These are phyloP conservation scores for Pristionchus japonicus DNA, from an alignment of 2,888 invertebrate species.

Conservation along the genomic window DNA sequence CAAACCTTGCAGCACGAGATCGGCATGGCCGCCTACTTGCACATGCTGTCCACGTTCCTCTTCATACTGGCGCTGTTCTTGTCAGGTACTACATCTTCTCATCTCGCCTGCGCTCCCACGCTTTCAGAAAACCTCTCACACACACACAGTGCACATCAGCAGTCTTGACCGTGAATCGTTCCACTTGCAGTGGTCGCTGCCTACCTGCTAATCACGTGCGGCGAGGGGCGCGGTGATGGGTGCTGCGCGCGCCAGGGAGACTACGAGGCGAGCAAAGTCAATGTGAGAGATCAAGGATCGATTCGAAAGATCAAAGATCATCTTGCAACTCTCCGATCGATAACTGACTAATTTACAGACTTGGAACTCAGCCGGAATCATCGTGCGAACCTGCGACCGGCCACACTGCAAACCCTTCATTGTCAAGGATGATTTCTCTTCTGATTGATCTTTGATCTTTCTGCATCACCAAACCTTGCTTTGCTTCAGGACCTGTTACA, in stretches of 20 bases:
- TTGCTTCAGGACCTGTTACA: neutral
- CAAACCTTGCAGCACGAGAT: neutral
- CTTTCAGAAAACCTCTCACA: too few relatives aligned
- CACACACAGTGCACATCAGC: too few relatives aligned
- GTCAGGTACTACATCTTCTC: conserved; percentile 48
- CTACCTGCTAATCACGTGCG: conserved; percentile 58
- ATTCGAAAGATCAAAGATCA: too few relatives aligned
- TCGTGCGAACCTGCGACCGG: conserved; percentile 40
- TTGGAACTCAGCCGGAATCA: conserved; percentile 31
- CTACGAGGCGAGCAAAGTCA: conserved; percentile 25
- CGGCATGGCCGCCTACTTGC: conserved; percentile 42
- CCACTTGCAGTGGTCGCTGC: conserved; percentile 56
- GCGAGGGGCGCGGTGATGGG: conserved; percentile 30
- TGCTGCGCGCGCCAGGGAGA: conserved; percentile 30
- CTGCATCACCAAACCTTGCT: neutral
- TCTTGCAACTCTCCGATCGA: too few relatives aligned
- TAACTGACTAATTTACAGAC: neutral
- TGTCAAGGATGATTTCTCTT: neutral
- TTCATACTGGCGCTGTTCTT: conserved; percentile 56
- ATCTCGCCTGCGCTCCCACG: too few relatives aligned
- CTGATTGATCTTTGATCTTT: conserved; percentile 17
- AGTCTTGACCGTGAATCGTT: too few relatives aligned
- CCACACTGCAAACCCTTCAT: conserved; percentile 47
- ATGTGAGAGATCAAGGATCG: neutral
- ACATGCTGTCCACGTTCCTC: conserved; percentile 44